Percentiles rank a stretch among this genome's conserved stretches.
Conservation (phyloP, 2,888 invertebrate species). For the Euzetes globulus region DNA sequence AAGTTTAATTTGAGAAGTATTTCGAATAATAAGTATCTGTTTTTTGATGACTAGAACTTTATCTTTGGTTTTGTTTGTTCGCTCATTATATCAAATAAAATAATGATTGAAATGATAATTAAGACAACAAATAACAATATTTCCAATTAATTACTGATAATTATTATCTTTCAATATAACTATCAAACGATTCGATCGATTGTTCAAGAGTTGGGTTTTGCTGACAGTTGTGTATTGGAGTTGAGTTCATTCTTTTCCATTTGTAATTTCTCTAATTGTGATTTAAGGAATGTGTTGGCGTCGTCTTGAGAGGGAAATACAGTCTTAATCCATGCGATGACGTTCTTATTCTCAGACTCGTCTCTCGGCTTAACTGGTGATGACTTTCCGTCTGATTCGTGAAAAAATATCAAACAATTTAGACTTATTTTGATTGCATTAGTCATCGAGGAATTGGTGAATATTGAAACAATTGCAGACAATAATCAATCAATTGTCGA, state of each 20-base stretch:
- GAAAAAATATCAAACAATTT: background rate
- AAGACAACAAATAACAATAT: background rate
- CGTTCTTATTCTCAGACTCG: background rate
- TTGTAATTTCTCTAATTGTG: constrained; percentile 9
- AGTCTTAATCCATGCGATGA: background rate
- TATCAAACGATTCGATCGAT: background rate
- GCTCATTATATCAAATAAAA: background rate
- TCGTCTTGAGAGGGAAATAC: constrained; percentile 1
- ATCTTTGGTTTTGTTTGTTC: background rate
- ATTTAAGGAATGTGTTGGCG: constrained; percentile 7
- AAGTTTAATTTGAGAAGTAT: background rate
- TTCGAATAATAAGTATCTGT: background rate
- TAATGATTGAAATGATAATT: background rate
- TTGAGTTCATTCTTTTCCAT: constrained; percentile 1
- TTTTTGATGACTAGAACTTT: background rate
- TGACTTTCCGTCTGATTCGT: constrained; percentile 2
- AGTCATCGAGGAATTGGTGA: background rate
- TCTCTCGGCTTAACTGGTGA: background rate
- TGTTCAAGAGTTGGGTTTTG: background rate
- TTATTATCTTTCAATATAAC: background rate
- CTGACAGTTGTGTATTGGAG: background rate
- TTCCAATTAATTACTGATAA: background rate
- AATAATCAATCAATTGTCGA: too few species aligned
- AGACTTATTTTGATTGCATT: background rate
- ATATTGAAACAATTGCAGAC: too few species aligned